A percentile compares a stretch with the other conserved stretches of the same genome.
Evolutionary conservation across 2,113 vertebrate species (phyloP).

Genomic region (Climacteris rufus): DNA sequence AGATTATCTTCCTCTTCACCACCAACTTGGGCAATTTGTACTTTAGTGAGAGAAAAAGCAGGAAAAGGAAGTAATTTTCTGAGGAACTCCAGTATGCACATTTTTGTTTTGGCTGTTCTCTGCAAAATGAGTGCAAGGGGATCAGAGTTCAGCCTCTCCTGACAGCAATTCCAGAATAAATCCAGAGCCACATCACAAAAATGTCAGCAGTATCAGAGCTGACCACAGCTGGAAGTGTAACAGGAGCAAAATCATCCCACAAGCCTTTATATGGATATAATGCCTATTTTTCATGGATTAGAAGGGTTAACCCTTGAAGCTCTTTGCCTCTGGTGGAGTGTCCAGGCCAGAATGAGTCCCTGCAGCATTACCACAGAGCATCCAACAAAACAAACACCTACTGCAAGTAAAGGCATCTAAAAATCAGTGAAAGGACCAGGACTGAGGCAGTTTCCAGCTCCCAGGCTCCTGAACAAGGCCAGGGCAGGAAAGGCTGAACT

Average conservation of each 20-base stretch:
- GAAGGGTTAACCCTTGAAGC: not conserved
- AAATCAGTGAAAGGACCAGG: not conserved
- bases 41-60: not conserved
- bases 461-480: not conserved
- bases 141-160: not conserved
- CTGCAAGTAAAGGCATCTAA: not conserved
- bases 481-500: not conserved
- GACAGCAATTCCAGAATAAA: not conserved
- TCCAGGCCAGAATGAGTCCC: not conserved
- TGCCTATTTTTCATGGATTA: not conserved
- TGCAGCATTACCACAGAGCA: not conserved
- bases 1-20: not conserved
- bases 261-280: not conserved
- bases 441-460: not conserved
- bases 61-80: not conserved
- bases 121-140: not conserved
- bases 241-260: not conserved
- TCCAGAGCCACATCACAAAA: not conserved
- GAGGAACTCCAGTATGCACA: rapidly evolving
- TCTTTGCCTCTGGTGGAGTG: not conserved
- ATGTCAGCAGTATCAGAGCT: not conserved
- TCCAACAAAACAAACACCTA: not conserved
- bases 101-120: not conserved
- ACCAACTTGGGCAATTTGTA: not conserved
- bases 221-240: not conserved